Evolutionary conservation across 2,113 vertebrate species (phyloP).

Genomic region (Podarcis raffonei): DNA sequence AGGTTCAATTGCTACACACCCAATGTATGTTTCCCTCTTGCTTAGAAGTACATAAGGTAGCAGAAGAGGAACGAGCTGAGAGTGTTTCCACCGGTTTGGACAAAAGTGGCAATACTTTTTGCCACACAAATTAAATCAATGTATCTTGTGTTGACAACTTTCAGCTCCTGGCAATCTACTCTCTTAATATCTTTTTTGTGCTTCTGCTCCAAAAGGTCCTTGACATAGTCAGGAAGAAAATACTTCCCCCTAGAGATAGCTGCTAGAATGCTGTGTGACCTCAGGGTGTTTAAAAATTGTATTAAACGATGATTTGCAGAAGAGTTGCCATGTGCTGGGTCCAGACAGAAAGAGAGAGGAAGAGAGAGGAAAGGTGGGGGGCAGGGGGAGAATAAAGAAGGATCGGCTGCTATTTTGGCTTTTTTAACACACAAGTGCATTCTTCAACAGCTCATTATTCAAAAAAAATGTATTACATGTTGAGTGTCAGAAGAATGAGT

Average conservation of each 20-base stretch:
- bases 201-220: slow-evolving; percentile 65
- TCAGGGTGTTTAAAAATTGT: slow-evolving; percentile 65
- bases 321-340: background rate
- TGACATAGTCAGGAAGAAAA: slow-evolving; percentile 58
- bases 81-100: background rate
- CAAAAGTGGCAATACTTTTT: slow-evolving; percentile 56
- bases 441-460: background rate
- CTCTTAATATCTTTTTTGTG: slow-evolving; percentile 41
- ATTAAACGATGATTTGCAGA: slow-evolving; percentile 23
- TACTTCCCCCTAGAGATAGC: slow-evolving; percentile 71
- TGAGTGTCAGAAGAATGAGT: background rate
- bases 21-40: slow-evolving; percentile 27
- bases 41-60: slow-evolving; percentile 44
- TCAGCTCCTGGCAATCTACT: slow-evolving; percentile 56
- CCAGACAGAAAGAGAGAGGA: background rate
- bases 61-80: slow-evolving; percentile 21
- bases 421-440: background rate
- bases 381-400: no score
- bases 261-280: slow-evolving; percentile 68
- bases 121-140: slow-evolving; percentile 77
- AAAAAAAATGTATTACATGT: background rate
- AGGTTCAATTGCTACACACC: background rate
- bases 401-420: background rate
- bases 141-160: slow-evolving; percentile 69
- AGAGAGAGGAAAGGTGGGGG: no score